These are phyloP conservation scores for Clanis bilineata DNA, from an alignment of 2,888 invertebrate genomes.

Conservation along the genomic window DNA sequence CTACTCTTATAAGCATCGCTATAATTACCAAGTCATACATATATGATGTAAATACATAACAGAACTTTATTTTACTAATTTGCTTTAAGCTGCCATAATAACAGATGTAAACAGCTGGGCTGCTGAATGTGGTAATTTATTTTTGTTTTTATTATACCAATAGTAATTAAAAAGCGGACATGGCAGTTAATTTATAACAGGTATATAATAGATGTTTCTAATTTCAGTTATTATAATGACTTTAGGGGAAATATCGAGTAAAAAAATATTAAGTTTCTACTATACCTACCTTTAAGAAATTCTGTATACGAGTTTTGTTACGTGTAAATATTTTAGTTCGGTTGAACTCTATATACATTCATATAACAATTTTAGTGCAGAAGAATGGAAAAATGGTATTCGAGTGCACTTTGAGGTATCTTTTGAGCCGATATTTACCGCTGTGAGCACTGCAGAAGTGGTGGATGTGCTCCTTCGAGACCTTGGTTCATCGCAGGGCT, in stretches of 20 bases:
- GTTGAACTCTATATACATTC: too few relatives aligned
- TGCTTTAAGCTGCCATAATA: background rate
- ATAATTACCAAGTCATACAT: background rate
- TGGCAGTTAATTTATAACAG: too few relatives aligned
- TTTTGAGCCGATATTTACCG: constrained; percentile 89
- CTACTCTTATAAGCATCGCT: constrained; percentile 4
- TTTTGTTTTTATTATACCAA: too few relatives aligned
- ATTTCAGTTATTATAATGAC: too few relatives aligned
- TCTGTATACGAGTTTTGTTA: too few relatives aligned
- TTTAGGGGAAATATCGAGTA: too few relatives aligned
- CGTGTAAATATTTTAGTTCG: too few relatives aligned
- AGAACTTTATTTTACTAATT: background rate
- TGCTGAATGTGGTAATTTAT: too few relatives aligned
- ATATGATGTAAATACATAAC: background rate
- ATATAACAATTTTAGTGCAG: constrained; percentile 42
- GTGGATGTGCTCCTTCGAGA: constrained; percentile 85
- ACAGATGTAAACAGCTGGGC: background rate
- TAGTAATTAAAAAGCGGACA: too few relatives aligned
- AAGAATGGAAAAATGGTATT: constrained; percentile 79
- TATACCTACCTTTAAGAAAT: too few relatives aligned
- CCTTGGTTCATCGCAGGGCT: constrained; percentile 69
- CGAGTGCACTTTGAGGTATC: constrained; percentile 93
- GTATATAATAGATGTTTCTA: too few relatives aligned
- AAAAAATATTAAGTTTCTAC: too few relatives aligned
- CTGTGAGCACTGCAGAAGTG: constrained; percentile 85